Evolutionary conservation across 2,113 vertebrate species (phyloP).

Genomic region (Piaya cayana): DNA sequence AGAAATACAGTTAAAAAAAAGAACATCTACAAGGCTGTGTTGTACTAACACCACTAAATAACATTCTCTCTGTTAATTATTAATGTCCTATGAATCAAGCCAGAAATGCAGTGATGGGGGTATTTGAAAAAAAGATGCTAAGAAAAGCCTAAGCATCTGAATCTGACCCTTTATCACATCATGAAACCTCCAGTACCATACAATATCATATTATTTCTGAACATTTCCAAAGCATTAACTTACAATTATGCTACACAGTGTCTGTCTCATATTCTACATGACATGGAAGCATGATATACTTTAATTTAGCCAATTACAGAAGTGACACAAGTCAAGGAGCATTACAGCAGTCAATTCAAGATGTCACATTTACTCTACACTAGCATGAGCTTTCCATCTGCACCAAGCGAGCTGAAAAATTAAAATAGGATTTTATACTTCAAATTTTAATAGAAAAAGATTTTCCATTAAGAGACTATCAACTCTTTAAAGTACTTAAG

Average conservation of each 20-base stretch:
- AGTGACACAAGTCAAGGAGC: slow-evolving; percentile 10
- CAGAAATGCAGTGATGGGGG: neutral
- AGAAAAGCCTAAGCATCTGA: neutral
- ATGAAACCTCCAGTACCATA: neutral
- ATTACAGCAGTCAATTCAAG: slow-evolving; percentile 18
- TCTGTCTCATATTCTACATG: neutral
- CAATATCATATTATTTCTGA: neutral
- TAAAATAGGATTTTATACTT: neutral
- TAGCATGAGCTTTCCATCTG: neutral
- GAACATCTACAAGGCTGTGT: neutral
- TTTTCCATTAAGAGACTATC: neutral
- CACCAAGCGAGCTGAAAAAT: neutral
- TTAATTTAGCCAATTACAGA: slow-evolving; percentile 38
- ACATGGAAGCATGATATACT: neutral
- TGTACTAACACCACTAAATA: neutral
- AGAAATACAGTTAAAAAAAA: neutral
- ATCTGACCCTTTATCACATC: neutral
- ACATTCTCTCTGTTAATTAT: neutral
- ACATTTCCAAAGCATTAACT: neutral
- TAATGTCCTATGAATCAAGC: neutral
- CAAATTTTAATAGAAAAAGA: neutral
- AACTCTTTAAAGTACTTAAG: neutral
- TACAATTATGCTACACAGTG: neutral
- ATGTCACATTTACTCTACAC: neutral
- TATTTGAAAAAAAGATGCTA: neutral